Evolutionary conservation across 37 sponge, comb jelly and placozoan genomes (phyloP).

Genomic region (Oscarella lobularis): DNA sequence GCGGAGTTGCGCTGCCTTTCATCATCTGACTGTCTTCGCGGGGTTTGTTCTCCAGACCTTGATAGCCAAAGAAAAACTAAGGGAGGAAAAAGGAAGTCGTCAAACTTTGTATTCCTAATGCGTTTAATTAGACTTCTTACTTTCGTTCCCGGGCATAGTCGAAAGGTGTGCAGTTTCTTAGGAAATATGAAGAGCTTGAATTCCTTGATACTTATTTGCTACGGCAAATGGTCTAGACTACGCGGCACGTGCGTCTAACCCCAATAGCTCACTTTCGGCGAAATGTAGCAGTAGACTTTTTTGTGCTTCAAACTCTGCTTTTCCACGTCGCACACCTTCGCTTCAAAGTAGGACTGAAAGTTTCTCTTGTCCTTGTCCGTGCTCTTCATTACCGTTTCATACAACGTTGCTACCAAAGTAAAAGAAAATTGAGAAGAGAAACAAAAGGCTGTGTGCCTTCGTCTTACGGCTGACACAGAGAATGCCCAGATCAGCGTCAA

Average conservation of each 20-base stretch:
- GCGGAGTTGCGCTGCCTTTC: too few relatives aligned
- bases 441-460: too few relatives aligned
- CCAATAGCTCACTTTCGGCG: conserved; percentile 31
- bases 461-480: too few relatives aligned
- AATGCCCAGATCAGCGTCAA: too few relatives aligned
- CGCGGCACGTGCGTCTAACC: background rate
- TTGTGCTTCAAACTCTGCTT: conserved; percentile 20
- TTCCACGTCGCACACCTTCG: background rate
- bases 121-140: conserved; percentile 14
- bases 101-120: too few relatives aligned
- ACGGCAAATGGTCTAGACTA: background rate
- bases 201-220: conserved; percentile 73
- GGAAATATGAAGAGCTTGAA: conserved; percentile 55
- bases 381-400: background rate
- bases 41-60: too few relatives aligned
- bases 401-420: background rate
- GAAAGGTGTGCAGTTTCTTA: conserved; percentile 38
- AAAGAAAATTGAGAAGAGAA: too few relatives aligned
- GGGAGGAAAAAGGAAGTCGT: background rate
- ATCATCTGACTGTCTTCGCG: too few relatives aligned
- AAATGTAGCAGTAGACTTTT: conserved; percentile 64
- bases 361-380: background rate
- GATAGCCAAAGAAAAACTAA: background rate
- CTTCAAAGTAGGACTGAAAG: background rate
- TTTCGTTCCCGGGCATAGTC: conserved; percentile 55